These are phyloP conservation scores for Notarius lentiginosus DNA, from an alignment of 2,113 vertebrate genomes.

Conservation along the genomic window DNA sequence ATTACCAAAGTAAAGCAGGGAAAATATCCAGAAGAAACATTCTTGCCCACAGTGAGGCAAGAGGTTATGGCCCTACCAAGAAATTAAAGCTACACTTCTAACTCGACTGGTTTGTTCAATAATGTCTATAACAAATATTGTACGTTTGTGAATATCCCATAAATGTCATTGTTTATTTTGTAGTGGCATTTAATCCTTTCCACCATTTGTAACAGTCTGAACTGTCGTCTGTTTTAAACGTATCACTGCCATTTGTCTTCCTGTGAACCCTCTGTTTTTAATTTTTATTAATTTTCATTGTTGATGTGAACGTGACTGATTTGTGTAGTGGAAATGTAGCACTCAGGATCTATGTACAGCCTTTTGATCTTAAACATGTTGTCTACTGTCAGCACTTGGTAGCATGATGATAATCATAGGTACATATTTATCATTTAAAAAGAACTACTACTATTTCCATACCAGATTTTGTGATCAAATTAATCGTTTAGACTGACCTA, in stretches of 20 bases:
- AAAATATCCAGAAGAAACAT: background rate
- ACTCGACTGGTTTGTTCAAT: constrained; percentile 29
- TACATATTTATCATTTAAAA: constrained; percentile 43
- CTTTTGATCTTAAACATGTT: constrained; percentile 11
- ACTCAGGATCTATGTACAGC: constrained; percentile 27
- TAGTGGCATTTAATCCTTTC: constrained; percentile 15
- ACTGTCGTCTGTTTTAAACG: constrained; percentile 35
- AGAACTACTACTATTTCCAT: constrained; percentile 1
- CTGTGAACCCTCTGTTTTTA: background rate
- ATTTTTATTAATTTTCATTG: background rate
- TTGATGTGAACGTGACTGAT: background rate
- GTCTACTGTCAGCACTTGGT: constrained; percentile 32
- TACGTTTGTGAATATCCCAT: constrained; percentile 38
- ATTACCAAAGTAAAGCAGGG: constrained; percentile 38
- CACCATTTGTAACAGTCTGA: constrained; percentile 16
- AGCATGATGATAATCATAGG: constrained; percentile 36
- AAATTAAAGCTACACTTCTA: constrained; percentile 4
- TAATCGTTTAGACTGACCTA: constrained; percentile 6
- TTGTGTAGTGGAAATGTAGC: constrained; percentile 39
- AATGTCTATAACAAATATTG: constrained; percentile 39
- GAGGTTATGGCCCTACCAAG: background rate
- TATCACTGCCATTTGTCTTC: constrained; percentile 37
- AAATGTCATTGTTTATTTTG: constrained; percentile 9
- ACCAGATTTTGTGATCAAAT: background rate
- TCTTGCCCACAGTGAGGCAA: constrained; percentile 1